phyloP scores from a whole-genome alignment of 2,797 vertebrate species.

The Percopsis omiscomaycus region DNA sequence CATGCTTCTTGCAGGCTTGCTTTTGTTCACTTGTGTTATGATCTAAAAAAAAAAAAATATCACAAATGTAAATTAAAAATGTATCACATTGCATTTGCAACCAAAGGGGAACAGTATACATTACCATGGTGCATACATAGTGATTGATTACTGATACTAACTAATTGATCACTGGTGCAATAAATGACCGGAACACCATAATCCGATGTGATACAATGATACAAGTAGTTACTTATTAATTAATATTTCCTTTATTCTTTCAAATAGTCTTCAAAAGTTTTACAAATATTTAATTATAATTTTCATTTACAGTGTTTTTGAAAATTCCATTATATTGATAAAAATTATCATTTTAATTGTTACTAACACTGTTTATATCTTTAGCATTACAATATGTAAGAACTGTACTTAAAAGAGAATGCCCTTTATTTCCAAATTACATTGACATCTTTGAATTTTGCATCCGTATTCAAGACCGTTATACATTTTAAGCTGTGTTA shows the following conservation, averaged over 20 bases:
- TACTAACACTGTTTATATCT: too few species aligned
- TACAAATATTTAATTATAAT: too few species aligned
- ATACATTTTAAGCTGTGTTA: background rate
- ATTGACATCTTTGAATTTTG: background rate
- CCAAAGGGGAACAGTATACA: background rate
- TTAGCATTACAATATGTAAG: too few species aligned
- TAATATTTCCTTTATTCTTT: background rate
- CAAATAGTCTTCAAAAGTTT: too few species aligned
- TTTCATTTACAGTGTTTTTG: too few species aligned
- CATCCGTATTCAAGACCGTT: background rate
- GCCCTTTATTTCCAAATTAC: background rate
- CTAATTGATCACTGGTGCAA: too few species aligned
- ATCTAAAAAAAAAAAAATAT: constrained; percentile 75
- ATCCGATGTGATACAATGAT: background rate
- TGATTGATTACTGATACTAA: too few species aligned
- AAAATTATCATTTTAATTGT: too few species aligned
- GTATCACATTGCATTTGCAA: background rate
- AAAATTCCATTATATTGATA: too few species aligned
- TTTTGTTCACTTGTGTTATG: constrained; percentile 97
- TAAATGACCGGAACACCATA: too few species aligned
- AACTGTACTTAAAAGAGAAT: background rate
- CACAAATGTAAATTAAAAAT: constrained; percentile 17
- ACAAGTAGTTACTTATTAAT: background rate
- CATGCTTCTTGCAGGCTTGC: constrained; percentile 98
- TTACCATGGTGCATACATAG: background rate